These are phyloP conservation scores for Agriopis marginaria DNA, from an alignment of 2,888 invertebrate species.

Conservation along the genomic window DNA sequence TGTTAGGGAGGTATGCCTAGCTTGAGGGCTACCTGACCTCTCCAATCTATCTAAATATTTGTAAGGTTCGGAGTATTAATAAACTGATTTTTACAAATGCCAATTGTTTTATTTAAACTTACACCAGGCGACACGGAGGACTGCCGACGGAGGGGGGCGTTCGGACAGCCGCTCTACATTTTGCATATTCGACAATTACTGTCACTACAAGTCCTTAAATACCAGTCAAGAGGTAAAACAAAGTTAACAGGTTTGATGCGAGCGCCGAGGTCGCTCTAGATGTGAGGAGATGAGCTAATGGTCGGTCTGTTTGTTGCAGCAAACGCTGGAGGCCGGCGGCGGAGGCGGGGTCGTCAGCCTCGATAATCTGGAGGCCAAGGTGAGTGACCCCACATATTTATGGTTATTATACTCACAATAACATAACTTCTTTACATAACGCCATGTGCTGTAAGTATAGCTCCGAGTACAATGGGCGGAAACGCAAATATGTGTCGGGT, in stretches of 20 bases:
- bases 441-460: constrained; percentile 24
- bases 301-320: constrained; percentile 73
- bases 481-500: constrained; percentile 40
- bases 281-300: constrained; percentile 33
- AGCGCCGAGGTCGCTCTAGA: constrained; percentile 23
- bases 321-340: constrained; percentile 78
- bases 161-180: no score
- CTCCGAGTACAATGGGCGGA: constrained; percentile 36
- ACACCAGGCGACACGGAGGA: no score
- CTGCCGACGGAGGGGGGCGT: no score
- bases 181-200: no score
- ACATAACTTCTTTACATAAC: constrained; percentile 39
- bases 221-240: no score
- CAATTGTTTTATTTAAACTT: no score
- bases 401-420: constrained; percentile 22
- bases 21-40: no score
- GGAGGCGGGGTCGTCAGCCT: constrained; percentile 89
- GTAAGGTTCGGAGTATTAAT: not conserved
- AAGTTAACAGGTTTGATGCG: not conserved
- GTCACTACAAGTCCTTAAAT: no score
- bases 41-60: no score
- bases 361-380: constrained; percentile 92
- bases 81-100: no score
- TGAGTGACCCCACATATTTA: constrained; percentile 70
- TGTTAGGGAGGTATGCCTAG: no score